phyloP scores from a whole-genome alignment of 2,888 invertebrate genomes.

The Mythimna pallens region DNA sequence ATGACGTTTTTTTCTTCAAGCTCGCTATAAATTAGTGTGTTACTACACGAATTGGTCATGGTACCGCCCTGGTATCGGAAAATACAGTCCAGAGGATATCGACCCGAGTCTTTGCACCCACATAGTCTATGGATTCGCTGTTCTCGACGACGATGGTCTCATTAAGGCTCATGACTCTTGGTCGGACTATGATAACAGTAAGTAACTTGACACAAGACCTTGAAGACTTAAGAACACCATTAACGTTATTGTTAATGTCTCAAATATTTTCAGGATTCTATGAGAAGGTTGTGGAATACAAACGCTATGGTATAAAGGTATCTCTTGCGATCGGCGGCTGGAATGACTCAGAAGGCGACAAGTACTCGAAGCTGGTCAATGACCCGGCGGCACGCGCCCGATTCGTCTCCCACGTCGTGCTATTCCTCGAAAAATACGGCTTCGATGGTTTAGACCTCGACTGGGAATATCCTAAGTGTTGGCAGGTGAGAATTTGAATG shows the following conservation, averaged over 20 bases:
- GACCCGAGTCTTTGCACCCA: slow-evolving; percentile 97
- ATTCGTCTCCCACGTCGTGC: slow-evolving; percentile 94
- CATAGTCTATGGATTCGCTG: slow-evolving; percentile 97
- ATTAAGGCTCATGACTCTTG: slow-evolving; percentile 96
- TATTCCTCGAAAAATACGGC: slow-evolving; percentile 94
- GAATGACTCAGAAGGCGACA: slow-evolving; percentile 98
- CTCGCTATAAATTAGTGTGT: slow-evolving; percentile 95
- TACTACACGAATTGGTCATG: slow-evolving; percentile 99
- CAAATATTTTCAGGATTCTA: slow-evolving; percentile 92
- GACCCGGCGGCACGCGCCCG: slow-evolving; percentile 93
- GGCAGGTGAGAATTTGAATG: slow-evolving; percentile 89
- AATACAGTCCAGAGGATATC: slow-evolving; percentile 96
- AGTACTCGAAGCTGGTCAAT: slow-evolving; percentile 96
- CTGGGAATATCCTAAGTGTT: slow-evolving; percentile 98
- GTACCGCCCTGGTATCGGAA: slow-evolving; percentile 95
- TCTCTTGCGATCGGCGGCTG: slow-evolving; percentile 98
- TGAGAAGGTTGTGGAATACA: slow-evolving; percentile 95
- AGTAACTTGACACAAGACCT: slow-evolving; percentile 68
- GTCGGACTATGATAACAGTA: slow-evolving; percentile 97
- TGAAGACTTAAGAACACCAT: background rate
- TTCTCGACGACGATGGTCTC: slow-evolving; percentile 95
- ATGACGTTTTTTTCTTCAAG: slow-evolving; percentile 81
- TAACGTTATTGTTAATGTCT: background rate
- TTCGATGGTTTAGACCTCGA: slow-evolving; percentile 99
- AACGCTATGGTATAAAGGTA: slow-evolving; percentile 95